Conservation (phyloP, 2,888 invertebrate genomes). For the Cylloceria caligata region DNA sequence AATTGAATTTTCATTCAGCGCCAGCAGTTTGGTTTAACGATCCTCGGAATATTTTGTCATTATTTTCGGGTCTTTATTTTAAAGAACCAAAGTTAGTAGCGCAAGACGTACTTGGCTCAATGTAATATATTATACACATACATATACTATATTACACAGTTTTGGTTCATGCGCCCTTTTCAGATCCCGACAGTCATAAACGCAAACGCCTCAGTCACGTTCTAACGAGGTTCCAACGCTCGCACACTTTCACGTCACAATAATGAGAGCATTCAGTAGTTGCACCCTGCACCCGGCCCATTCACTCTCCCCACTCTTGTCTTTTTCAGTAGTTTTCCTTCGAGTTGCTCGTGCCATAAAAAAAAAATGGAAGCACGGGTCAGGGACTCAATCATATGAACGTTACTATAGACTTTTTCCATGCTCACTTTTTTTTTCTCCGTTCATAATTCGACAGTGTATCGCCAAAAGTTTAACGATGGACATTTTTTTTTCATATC, state of each 20-base stretch:
- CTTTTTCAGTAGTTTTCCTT: constrained; percentile 11
- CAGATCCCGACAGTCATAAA: constrained; percentile 69
- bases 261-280: constrained; percentile 74
- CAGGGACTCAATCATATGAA: neutral
- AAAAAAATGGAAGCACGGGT: neutral
- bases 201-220: constrained; percentile 71
- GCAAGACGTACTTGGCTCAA: constrained; percentile 17
- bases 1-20: constrained; percentile 44
- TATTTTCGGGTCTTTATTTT: constrained; percentile 38
- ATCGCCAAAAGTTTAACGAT: too few species aligned
- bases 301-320: constrained; percentile 37
- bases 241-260: constrained; percentile 68
- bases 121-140: constrained; percentile 12
- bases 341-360: neutral
- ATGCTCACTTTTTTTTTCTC: too few species aligned
- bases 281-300: constrained; percentile 56
- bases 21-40: constrained; percentile 25
- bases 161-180: constrained; percentile 32
- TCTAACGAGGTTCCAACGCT: constrained; percentile 74
- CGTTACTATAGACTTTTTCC: neutral
- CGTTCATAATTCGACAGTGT: too few species aligned
- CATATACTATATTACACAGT: neutral
- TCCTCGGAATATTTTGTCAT: constrained; percentile 38
- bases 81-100: constrained; percentile 20
- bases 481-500: too few species aligned